A percentile compares a stretch with the other conserved stretches of the same genome.
phyloP scores from a whole-genome alignment of 1,140 invertebrate genomes.

The Drosophila arizonae region DNA sequence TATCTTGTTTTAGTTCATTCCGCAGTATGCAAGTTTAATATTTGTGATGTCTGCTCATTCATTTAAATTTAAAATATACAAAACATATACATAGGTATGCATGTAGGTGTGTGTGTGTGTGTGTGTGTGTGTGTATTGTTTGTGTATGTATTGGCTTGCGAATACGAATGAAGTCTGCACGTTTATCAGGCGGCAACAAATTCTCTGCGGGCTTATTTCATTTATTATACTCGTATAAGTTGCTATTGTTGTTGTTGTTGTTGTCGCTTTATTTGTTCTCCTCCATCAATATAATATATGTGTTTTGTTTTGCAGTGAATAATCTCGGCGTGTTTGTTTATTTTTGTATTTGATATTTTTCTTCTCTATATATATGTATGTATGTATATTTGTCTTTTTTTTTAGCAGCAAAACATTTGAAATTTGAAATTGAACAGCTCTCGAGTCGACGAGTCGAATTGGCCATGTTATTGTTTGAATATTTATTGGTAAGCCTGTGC shows the following conservation, averaged over 20 bases:
- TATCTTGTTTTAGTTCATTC: conserved; percentile 38
- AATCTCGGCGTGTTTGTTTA: conserved; percentile 8
- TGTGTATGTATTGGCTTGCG: background rate
- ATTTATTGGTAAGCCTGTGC: conserved; percentile 42
- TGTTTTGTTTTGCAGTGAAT: conserved; percentile 17
- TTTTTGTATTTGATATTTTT: background rate
- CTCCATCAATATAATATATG: conserved; percentile 11
- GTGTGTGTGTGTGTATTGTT: too few relatives aligned
- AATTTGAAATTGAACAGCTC: conserved; percentile 36
- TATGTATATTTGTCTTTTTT: background rate
- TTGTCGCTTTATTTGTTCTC: background rate
- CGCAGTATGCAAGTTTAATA: conserved; percentile 23
- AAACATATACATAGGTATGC: conserved; percentile 3
- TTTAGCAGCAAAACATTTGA: conserved; percentile 1
- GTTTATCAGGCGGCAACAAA: conserved; percentile 21
- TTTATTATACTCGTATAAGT: conserved; percentile 33
- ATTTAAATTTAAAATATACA: conserved; percentile 37
- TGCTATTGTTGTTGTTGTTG: background rate
- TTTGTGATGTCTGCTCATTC: conserved; percentile 17
- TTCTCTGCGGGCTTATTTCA: conserved; percentile 33
- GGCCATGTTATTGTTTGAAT: conserved; percentile 29
- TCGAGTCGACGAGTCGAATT: background rate
- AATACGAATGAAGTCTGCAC: conserved; percentile 30
- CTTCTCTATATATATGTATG: background rate
- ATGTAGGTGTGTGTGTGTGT: too few relatives aligned